Evolutionary conservation across 2,113 vertebrate species (phyloP).

Genomic region (Isurus oxyrinchus): DNA sequence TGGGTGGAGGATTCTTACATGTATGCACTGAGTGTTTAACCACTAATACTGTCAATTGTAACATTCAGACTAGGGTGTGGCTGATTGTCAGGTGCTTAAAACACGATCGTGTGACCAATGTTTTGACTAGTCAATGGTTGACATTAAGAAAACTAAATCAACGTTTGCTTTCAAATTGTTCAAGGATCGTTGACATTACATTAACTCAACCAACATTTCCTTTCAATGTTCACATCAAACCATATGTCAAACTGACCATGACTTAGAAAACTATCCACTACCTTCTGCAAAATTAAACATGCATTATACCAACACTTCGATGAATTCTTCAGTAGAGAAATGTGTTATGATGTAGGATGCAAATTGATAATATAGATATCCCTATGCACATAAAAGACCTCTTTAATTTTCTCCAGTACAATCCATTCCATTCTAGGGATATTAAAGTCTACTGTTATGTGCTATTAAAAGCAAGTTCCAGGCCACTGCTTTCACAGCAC

Average conservation of each 20-base stretch:
- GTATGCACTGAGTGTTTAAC: background rate
- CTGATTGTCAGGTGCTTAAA: background rate
- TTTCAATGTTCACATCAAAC: background rate
- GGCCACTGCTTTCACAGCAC: background rate
- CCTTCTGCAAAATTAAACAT: background rate
- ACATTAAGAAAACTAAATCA: background rate
- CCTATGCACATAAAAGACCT: background rate
- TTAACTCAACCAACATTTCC: background rate
- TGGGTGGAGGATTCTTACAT: background rate
- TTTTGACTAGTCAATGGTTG: background rate
- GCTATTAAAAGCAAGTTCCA: background rate
- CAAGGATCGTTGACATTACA: background rate
- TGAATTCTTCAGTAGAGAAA: conserved; percentile 4
- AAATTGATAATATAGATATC: background rate
- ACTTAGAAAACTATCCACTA: background rate
- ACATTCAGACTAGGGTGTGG: background rate
- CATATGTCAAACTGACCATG: background rate
- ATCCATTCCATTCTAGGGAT: background rate
- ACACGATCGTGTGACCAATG: background rate
- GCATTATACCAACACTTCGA: background rate
- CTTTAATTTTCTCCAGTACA: background rate
- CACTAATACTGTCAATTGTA: background rate
- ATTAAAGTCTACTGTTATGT: background rate
- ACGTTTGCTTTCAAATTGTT: background rate
- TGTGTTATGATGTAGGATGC: background rate